Conservation (phyloP, 2,797 vertebrate genomes). For the Poeciliopsis presidionis region DNA sequence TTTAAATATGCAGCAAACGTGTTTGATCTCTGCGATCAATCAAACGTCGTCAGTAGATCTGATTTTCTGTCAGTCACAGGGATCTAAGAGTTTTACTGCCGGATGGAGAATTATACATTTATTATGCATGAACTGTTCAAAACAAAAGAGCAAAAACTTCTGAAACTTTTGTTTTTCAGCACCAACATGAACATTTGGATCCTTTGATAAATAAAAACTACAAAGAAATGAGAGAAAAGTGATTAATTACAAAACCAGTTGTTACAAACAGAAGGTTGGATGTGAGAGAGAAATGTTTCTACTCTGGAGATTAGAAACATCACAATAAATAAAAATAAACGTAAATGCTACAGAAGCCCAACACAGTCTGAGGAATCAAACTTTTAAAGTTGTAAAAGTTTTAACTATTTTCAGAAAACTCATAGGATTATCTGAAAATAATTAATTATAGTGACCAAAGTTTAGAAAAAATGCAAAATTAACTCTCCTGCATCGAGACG, state of each 20-base stretch:
- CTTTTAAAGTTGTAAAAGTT: neutral
- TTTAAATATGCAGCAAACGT: constrained; percentile 49
- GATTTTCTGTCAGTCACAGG: constrained; percentile 36
- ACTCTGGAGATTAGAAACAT: neutral
- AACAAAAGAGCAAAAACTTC: constrained; percentile 1
- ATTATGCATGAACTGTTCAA: constrained; percentile 7
- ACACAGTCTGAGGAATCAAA: neutral
- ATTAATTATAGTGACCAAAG: neutral
- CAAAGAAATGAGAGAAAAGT: constrained; percentile 1
- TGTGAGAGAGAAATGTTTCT: too few relatives aligned
- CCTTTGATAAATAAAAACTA: neutral
- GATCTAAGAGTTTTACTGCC: constrained; percentile 4
- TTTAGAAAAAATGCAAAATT: neutral
- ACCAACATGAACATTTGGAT: neutral
- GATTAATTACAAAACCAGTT: neutral
- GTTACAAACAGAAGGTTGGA: neutral
- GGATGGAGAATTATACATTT: constrained; percentile 6
- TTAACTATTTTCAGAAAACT: neutral
- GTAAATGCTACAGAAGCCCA: neutral
- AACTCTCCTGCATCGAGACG: neutral
- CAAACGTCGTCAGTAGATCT: constrained; percentile 1
- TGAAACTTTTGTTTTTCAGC: neutral
- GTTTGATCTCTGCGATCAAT: constrained; percentile 37
- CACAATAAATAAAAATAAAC: neutral
- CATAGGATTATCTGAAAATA: neutral